These are phyloP conservation scores for Drosophila subsilvestris DNA, from an alignment of 2,888 invertebrate genomes.

Conservation along the genomic window DNA sequence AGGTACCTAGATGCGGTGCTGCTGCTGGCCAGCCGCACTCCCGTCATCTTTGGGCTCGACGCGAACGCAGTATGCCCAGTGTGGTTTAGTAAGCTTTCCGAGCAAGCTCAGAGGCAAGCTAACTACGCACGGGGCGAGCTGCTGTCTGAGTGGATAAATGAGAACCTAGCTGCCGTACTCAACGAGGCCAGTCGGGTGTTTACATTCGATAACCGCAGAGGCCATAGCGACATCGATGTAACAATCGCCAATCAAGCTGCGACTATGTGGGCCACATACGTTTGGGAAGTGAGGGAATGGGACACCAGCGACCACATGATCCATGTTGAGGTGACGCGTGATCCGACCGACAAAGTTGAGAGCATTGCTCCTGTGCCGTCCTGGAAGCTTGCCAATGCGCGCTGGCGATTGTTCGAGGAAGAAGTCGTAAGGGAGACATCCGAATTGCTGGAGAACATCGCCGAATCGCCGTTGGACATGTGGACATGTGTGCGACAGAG, in stretches of 20 bases:
- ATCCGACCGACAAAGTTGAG: constrained; percentile 22
- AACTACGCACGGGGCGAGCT: constrained; percentile 16
- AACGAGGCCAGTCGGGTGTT: background rate
- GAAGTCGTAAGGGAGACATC: constrained; percentile 7
- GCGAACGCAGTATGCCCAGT: constrained; percentile 31
- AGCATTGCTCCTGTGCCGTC: constrained; percentile 31
- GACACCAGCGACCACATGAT: constrained; percentile 38
- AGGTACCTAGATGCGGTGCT: constrained; percentile 42
- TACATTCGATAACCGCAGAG: constrained; percentile 8
- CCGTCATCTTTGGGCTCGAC: constrained; percentile 21
- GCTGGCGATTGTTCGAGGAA: constrained; percentile 23
- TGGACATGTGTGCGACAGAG: constrained; percentile 16
- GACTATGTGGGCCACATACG: constrained; percentile 22
- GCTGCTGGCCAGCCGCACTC: constrained; percentile 12
- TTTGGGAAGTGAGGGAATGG: constrained; percentile 33
- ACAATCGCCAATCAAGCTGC: constrained; percentile 13
- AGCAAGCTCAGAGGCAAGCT: background rate
- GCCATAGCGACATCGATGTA: constrained; percentile 6
- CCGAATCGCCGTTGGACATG: constrained; percentile 7
- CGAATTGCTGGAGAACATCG: constrained; percentile 6
- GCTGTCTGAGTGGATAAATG: constrained; percentile 5
- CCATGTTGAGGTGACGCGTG: constrained; percentile 12
- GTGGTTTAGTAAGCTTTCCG: constrained; percentile 27
- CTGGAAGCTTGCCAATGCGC: constrained; percentile 17
- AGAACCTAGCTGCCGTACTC: background rate